Base-by-base conservation (phyloP, 2,113 vertebrate genomes). In the Daphoenositta chrysoptera region DNA sequence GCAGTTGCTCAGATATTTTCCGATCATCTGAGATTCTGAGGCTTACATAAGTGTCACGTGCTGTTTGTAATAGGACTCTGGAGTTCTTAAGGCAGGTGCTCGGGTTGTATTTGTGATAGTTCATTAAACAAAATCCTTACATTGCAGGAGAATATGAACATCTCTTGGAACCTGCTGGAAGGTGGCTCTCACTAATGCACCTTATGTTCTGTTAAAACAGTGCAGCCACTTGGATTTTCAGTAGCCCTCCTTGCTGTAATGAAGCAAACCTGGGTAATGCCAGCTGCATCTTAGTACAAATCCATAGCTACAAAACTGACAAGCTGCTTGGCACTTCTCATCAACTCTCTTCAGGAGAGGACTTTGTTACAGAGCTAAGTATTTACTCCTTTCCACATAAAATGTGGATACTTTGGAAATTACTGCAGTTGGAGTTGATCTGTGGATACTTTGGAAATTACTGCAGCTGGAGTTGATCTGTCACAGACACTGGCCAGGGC, bases 1-100 rank as follows among this genome's bases (percentile, higher is more conserved):
- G 58, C 79, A 76, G 64, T 94, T 81, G 71, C 86, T 89, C 37
- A 57, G 79, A 63, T 95, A 88, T 90, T 95, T 96, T 93, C 7
- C 1, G 86, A 58, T 88, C 83, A 45, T 53, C 7, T 3, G 75
- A 70, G 83, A 58, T 81, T 83, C 44, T 61, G 51, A 70, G 71
- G 83, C 83, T 95, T 96, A 75, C n/a, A 1, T 92, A 97, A 96
- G n/a, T 50, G 83, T 94, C 90, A 83, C 44, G 82, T 63, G 35
- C 42, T 6, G 1, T 86, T 77, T 83, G 79, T 90, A 92, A 92
- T 31, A 84, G 69, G 91, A 94, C 80, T 66, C 87, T 91, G 47
- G 56, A 78, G 89, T 92, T 87, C 60, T 87, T 64, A 48, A 63
- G 63, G 51, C 60, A 94, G 83, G 75, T 95, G 71, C 53, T 89